phyloP scores from a whole-genome alignment of 2,888 invertebrate genomes.

The Leistus spinibarbis region DNA sequence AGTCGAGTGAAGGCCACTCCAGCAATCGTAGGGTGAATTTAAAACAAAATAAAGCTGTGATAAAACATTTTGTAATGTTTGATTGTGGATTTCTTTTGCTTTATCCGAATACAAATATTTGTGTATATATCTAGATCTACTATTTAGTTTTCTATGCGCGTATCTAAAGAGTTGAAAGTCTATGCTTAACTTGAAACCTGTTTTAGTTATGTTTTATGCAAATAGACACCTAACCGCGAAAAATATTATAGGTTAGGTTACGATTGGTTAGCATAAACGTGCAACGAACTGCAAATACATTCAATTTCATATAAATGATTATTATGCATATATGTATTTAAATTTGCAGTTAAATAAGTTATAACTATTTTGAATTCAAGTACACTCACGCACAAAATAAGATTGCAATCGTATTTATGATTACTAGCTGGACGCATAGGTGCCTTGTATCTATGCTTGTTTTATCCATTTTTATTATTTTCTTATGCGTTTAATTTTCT shows the following conservation, averaged over 20 bases:
- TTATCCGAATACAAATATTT: neutral
- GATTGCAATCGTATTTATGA: too few species aligned
- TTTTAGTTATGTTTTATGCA: neutral
- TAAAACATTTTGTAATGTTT: neutral
- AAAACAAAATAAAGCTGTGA: too few species aligned
- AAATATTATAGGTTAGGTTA: neutral
- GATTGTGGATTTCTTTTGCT: neutral
- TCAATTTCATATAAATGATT: neutral
- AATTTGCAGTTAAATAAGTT: neutral
- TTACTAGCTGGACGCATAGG: too few species aligned
- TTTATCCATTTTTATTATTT: too few species aligned
- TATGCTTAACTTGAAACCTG: neutral
- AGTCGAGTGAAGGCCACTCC: too few species aligned
- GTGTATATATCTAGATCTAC: neutral
- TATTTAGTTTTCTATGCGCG: neutral
- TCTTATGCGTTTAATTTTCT: too few species aligned
- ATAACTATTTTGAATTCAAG: too few species aligned
- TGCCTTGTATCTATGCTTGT: too few species aligned
- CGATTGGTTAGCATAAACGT: neutral
- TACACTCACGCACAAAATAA: too few species aligned
- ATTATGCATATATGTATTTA: neutral
- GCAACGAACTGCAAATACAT: neutral
- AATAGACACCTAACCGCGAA: neutral
- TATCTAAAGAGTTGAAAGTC: neutral
- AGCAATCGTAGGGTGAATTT: too few species aligned